Base-by-base conservation (phyloP, 2,797 vertebrate genomes). In the Salmo trutta region DNA sequence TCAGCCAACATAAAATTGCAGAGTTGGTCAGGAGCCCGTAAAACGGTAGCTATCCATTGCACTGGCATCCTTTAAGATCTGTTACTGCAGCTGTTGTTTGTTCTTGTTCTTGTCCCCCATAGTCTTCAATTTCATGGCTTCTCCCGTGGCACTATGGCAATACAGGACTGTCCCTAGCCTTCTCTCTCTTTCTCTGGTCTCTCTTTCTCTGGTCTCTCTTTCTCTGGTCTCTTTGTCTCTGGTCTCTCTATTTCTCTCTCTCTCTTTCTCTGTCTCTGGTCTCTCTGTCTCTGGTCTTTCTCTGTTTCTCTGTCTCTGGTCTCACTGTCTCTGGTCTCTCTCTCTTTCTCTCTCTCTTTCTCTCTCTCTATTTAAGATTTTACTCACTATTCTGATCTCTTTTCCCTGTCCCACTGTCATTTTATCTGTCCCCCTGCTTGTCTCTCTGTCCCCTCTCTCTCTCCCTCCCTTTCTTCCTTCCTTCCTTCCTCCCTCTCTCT, bases 401-500 rank as follows among this genome's bases (percentile, higher is more conserved):
- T 10, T 41, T 24, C 1, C 70, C 16, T 75, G 27, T 73, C 41
- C 62, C 19, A 24, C 14, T 79, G 19, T 36, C 36, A 36, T 36
- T 36, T 36, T 36, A 36, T 7, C 16, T 76, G 27, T 73, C 41
- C 56, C 19, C 29, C 19, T 79, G 27, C 41, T 75, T 14, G 59
- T 70, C 67, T 80, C 74, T 31, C 14, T 47, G 41, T 47, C 41
- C 41, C 41, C 41, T 36, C 4, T 10, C 59, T 75, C 59, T 14
- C 74, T 67, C 19, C 1, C 64, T 66, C 0, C 1, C 17, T n/a
- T 2, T 0, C 7, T 24, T 59, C 24, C n/a, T 1, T 17, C 29
- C 33, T 36, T 52, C 19, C 8, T 62, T 10, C 78, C 24, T 77
- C 41, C 74, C 65, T 79, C 52, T 81, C 64, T 83, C 73, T 83